Conservation (phyloP, 2,797 vertebrate species). For the Sorex maritimensis region DNA sequence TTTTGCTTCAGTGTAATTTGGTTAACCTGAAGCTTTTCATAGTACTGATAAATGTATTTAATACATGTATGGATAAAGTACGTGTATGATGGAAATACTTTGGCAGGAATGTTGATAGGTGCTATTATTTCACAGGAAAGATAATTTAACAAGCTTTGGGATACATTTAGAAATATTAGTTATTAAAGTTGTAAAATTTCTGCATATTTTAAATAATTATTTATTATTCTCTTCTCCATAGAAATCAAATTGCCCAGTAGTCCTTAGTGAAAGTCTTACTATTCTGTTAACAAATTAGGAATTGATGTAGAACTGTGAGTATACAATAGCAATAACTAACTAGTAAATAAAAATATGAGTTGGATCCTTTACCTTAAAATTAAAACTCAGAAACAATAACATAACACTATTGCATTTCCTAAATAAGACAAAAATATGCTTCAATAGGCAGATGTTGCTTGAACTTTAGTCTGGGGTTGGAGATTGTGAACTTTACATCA, state of each 20-base stretch:
- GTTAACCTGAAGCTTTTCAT: constrained; percentile 72
- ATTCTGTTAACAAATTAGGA: constrained; percentile 23
- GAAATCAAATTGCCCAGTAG: constrained; percentile 30
- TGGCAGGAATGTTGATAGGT: background rate
- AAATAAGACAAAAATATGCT: constrained; percentile 15
- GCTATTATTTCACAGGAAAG: constrained; percentile 53
- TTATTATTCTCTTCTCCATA: constrained; percentile 19
- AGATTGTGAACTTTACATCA: background rate
- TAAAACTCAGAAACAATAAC: background rate
- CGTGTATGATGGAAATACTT: constrained; percentile 41
- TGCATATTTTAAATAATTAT: background rate
- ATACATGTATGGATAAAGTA: constrained; percentile 55
- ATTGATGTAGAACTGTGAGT: background rate
- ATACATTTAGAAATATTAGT: constrained; percentile 2
- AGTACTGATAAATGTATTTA: constrained; percentile 27
- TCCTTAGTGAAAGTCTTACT: background rate
- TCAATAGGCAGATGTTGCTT: background rate
- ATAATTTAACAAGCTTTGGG: background rate
- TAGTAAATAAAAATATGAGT: constrained; percentile 21
- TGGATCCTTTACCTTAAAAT: background rate
- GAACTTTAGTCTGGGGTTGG: background rate
- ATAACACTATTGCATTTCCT: background rate
- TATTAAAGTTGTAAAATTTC: too few species aligned
- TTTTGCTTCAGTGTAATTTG: constrained; percentile 77
- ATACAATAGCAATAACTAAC: background rate